Evolutionary conservation across 2,797 vertebrate species (phyloP), one percentile per base, ranked within the genome.

Genomic region (Chloroceryle inda): DNA sequence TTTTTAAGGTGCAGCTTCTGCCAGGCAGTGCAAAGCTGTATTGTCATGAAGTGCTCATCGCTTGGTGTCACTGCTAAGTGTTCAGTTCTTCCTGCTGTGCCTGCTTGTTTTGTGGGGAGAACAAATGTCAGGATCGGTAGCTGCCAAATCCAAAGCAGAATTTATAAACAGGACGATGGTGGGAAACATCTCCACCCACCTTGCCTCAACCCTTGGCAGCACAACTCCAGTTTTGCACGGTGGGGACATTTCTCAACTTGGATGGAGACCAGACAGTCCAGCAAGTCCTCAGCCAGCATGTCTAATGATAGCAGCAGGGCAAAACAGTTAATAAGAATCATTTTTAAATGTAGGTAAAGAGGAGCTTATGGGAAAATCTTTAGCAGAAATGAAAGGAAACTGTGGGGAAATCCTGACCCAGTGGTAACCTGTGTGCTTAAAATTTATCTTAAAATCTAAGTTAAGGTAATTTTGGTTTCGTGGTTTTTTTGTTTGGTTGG

Each of bases 131-230:
- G 42, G 19, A 50, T 26, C 75, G 29, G 78, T 2, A 67, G 62
- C 75, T 94, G 91, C 87, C 92, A 88, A 72, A 53, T 37, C 37
- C 68, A 61, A 33, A 77, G 78, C 59, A 80, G 86, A 21, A 89
- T 88, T 74, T 75, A 56, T 69, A 53, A 93, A 37, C 59, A 66
- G 86, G 68, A 8, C 0, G 3, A 5, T 37, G 75, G 68, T 58
- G 81, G 31, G 92, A 86, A 72, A 37, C 3, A 2, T 66, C 44
- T 62, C 50, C 73, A 47, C 62, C 40, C 1, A 3, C 40, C 38
- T 55, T 59, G n/a, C 69, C 49, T 58, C 58, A 8, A 4, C 71
- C 75, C 26, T 4, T 0, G 0, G 31, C 63, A 63, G 44, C 37
- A 7, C 69, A 72, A 29, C 44, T 62, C 62, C 0, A 0, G 0